These are phyloP conservation scores for Ceuthmochares aereus DNA, from an alignment of 2,113 vertebrate genomes.

Conservation along the genomic window DNA sequence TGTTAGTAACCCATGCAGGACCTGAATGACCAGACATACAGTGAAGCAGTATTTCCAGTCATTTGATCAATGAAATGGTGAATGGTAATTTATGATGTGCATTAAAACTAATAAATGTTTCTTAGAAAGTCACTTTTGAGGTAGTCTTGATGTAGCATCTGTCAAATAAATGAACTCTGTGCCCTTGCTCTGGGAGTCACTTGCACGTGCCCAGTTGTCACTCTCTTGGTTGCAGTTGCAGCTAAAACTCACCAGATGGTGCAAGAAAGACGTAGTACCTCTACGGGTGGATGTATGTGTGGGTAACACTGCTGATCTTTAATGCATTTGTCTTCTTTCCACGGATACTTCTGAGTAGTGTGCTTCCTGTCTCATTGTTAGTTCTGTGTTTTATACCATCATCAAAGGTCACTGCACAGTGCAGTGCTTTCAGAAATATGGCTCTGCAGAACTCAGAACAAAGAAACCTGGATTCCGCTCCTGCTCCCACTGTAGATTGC, in stretches of 20 bases:
- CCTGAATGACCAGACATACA: background rate
- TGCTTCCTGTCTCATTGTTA: rapidly evolving
- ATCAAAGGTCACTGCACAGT: background rate
- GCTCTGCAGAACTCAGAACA: background rate
- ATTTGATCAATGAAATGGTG: background rate
- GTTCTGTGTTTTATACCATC: background rate
- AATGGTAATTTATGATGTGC: background rate
- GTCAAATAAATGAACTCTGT: background rate
- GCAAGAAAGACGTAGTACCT: background rate
- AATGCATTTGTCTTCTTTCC: background rate
- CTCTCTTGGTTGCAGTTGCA: slow-evolving; percentile 17
- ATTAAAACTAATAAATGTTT: background rate
- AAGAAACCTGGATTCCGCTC: background rate
- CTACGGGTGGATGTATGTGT: background rate
- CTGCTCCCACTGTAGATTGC: background rate
- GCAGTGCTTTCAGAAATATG: background rate
- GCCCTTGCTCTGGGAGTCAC: background rate
- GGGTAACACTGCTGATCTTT: rapidly evolving
- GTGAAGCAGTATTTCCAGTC: background rate
- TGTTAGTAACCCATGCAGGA: background rate
- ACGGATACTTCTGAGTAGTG: background rate
- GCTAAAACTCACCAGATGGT: slow-evolving; percentile 51
- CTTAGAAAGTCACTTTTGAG: background rate
- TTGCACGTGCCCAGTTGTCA: background rate
- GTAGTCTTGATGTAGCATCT: background rate